These are phyloP conservation scores for Pseudomyrmex cubaensis DNA, from an alignment of 1,140 invertebrate species.

Conservation along the genomic window DNA sequence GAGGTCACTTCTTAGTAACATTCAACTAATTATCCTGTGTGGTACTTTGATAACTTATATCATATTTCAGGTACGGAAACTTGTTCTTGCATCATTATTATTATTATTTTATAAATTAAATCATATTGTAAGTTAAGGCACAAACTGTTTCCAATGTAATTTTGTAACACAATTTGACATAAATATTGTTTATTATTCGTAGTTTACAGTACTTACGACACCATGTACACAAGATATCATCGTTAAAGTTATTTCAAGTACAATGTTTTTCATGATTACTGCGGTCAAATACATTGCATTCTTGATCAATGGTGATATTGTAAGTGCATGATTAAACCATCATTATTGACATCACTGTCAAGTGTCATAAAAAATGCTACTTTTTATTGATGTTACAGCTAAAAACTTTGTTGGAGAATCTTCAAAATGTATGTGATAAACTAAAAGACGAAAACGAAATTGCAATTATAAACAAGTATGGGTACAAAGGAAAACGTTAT, in stretches of 20 bases:
- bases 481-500: too few species aligned
- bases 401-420: background rate
- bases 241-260: conserved; percentile 9
- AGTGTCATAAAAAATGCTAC: background rate
- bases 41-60: conserved; percentile 3
- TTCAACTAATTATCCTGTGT: conserved; percentile 11
- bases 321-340: background rate
- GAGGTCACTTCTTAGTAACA: background rate
- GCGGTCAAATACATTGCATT: too few species aligned
- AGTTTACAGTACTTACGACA: conserved; percentile 9
- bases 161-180: too few species aligned
- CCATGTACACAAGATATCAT: conserved; percentile 5
- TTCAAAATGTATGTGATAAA: conserved; percentile 1
- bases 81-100: background rate
- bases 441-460: conserved; percentile 22
- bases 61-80: background rate
- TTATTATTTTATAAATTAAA: background rate
- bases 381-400: background rate
- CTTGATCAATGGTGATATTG: background rate
- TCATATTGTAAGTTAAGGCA: background rate
- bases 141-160: background rate
- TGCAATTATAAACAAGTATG: too few species aligned
- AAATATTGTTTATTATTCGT: background rate
- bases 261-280: background rate
- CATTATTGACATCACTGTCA: background rate